Evolutionary conservation across 2,797 vertebrate genomes (phyloP).

Genomic region (Sternotherus odoratus): DNA sequence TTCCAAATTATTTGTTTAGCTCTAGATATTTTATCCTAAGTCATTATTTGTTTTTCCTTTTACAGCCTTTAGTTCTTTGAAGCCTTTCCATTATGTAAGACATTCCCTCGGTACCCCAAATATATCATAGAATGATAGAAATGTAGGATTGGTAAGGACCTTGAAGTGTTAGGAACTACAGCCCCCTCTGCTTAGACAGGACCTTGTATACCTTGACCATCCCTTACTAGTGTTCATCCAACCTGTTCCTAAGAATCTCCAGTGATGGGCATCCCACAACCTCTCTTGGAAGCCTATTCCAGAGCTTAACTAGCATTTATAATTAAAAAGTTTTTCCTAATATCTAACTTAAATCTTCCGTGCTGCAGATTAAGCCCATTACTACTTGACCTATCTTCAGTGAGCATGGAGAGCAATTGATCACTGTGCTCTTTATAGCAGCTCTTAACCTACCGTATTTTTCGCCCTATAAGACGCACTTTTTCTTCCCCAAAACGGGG

Average conservation of each 20-base stretch:
- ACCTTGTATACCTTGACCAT: too few relatives aligned
- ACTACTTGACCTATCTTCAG: too few relatives aligned
- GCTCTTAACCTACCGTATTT: too few relatives aligned
- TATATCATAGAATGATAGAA: background rate
- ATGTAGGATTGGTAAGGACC: background rate
- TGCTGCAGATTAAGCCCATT: too few relatives aligned
- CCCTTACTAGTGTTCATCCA: background rate
- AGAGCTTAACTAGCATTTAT: too few relatives aligned
- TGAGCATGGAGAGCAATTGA: too few relatives aligned
- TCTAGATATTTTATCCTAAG: background rate
- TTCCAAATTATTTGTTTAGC: background rate
- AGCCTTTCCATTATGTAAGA: background rate
- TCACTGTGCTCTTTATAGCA: too few relatives aligned
- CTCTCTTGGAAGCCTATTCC: background rate
- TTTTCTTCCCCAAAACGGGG: too few relatives aligned
- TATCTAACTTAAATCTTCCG: too few relatives aligned
- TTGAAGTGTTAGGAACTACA: background rate
- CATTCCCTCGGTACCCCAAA: background rate
- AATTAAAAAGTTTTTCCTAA: too few relatives aligned
- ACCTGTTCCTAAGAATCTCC: background rate
- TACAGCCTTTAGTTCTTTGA: background rate
- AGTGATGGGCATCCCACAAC: background rate
- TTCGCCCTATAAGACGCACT: too few relatives aligned
- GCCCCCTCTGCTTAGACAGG: background rate
- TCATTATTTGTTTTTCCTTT: background rate